phyloP scores from a whole-genome alignment of 2,113 vertebrate species.

The Alouatta palliata region DNA sequence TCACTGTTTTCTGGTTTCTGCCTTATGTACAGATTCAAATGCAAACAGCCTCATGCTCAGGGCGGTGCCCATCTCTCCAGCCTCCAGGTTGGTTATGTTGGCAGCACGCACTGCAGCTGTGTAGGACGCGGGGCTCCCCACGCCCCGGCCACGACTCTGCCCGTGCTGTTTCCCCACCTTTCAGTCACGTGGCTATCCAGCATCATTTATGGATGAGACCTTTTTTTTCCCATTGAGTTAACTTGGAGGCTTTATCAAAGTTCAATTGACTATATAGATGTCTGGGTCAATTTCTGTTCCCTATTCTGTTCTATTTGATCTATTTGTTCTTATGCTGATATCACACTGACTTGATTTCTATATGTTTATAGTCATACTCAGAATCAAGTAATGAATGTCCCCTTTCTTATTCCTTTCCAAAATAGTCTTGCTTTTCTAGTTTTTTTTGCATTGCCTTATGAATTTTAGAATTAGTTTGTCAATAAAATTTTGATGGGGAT shows the following conservation, averaged over 20 bases:
- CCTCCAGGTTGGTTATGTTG: not conserved
- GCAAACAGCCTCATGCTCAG: not conserved
- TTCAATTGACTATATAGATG: not conserved
- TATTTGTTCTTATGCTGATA: not conserved
- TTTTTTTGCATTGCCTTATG: not conserved
- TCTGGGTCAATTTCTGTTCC: not conserved
- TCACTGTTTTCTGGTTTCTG: not conserved
- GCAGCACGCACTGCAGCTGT: not conserved
- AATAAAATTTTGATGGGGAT: not conserved
- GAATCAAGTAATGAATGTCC: not conserved
- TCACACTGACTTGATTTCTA: not conserved
- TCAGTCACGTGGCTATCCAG: not conserved
- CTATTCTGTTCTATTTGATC: not conserved
- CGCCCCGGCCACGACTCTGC: not conserved
- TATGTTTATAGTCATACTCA: not conserved
- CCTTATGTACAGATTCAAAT: not conserved
- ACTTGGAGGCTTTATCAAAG: not conserved
- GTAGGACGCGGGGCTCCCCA: not conserved
- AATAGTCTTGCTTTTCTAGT: not conserved
- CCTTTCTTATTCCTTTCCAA: not conserved
- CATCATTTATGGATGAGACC: not conserved
- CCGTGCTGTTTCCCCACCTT: not conserved
- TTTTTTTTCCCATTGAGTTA: not conserved
- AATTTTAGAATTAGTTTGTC: not conserved
- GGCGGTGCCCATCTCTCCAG: not conserved